Evolutionary conservation across 2,113 vertebrate species (phyloP).

Genomic region (Kryptolebias marmoratus): DNA sequence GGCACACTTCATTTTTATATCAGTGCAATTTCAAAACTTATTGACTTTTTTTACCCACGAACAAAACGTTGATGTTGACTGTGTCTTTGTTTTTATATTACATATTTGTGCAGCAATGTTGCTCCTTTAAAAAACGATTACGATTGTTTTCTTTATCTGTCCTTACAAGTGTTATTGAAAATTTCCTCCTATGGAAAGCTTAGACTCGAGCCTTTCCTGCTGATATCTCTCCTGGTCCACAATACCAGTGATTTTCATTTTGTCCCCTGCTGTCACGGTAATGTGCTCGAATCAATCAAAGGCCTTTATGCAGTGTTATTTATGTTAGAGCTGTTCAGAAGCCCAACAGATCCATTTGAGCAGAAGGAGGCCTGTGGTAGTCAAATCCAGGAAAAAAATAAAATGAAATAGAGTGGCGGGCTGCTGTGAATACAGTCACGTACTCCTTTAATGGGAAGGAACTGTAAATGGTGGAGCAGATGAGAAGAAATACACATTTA

Average conservation of each 20-base stretch:
- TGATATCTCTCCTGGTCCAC: conserved; percentile 6
- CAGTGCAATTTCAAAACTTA: not conserved
- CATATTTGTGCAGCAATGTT: not conserved
- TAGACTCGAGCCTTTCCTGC: not conserved
- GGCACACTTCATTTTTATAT: not conserved
- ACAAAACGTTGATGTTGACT: not conserved
- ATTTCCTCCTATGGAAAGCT: not conserved
- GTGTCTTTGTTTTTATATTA: not conserved
- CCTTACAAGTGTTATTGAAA: not conserved
- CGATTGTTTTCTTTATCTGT: not conserved
- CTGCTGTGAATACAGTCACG: conserved; percentile 42
- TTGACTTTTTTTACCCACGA: not conserved
- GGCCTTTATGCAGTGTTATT: conserved; percentile 29
- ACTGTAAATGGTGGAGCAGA: conserved; percentile 51
- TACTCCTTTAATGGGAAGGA: conserved; percentile 38
- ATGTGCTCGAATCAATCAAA: conserved; percentile 26
- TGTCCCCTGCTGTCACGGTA: conserved; percentile 27
- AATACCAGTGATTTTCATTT: conserved; percentile 17
- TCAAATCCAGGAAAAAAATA: conserved; percentile 17
- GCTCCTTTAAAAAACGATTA: not conserved
- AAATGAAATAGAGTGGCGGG: conserved; percentile 27
- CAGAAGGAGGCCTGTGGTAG: conserved; percentile 35
- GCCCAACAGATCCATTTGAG: conserved; percentile 45
- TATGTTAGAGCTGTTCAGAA: conserved; percentile 19
- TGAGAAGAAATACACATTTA: conserved; percentile 51